These are phyloP conservation scores for Pangasianodon gigas DNA, from an alignment of 2,113 vertebrate genomes.

Conservation along the genomic window DNA sequence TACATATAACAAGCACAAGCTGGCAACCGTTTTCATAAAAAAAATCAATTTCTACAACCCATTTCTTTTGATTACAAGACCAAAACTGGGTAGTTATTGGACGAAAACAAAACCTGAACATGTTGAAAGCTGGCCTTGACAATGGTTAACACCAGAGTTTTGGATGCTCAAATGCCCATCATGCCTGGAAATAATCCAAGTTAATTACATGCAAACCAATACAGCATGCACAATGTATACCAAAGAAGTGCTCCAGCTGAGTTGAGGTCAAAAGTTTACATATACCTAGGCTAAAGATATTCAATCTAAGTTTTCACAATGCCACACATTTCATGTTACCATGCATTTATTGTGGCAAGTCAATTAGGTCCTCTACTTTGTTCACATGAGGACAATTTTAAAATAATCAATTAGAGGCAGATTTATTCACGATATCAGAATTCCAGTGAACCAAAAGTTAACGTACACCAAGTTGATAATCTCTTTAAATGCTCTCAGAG, in stretches of 20 bases:
- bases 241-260: neutral
- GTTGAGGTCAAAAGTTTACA: neutral
- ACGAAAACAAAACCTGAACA: neutral
- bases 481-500: neutral
- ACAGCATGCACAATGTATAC: neutral
- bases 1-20: slow-evolving; percentile 31
- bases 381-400: neutral
- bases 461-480: neutral
- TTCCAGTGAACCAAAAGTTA: neutral
- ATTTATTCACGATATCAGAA: neutral
- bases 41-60: too few relatives aligned
- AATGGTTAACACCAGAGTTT: neutral
- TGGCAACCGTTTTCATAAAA: neutral
- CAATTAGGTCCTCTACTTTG: neutral
- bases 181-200: neutral
- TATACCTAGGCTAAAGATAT: neutral
- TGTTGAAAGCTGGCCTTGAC: neutral
- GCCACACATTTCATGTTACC: neutral
- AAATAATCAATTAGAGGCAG: neutral
- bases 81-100: neutral
- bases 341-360: neutral
- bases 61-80: neutral
- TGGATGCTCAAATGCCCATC: neutral
- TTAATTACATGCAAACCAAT: neutral
- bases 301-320: neutral